Evolutionary conservation across 2,888 invertebrate genomes (phyloP), one percentile per base, ranked within the genome.

Genomic region (Chymomyza amoena): DNA sequence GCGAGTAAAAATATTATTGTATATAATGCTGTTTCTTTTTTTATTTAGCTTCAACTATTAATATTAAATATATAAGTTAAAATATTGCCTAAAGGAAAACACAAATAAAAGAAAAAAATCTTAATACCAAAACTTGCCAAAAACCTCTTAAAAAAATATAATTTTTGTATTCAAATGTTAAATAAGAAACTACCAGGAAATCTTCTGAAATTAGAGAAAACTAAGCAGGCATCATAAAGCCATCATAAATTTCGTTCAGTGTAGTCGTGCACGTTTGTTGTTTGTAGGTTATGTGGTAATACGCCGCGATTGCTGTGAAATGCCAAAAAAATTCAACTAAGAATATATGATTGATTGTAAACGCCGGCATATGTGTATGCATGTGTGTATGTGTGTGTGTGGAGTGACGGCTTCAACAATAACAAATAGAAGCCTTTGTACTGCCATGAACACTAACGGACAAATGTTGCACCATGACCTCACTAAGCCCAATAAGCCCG

Each of bases 391-490:
- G 39, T 39, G 13, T 45, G 13, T 45, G 39, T 45, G 36, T 1
- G 36, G 39, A 13, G 39, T 45, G 39, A 45, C 39, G 39, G 39
- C 39, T 45, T 45, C 39, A 45, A 45, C 39, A 45, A 75, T 73
- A 78, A 76, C 75, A 80, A 80, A 80, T 80, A 70, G 69, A 69
- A 63, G 66, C 61, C 64, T 74, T 70, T 73, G 72, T 76, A 76
- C 65, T 77, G 75, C 73, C 80, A 77, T 66, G 62, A 64, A 73
- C 86, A 85, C 76, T 83, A 78, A 76, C 76, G 80, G 72, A 84
- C 81, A 81, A 81, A 71, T 77, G 77, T 66, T 74, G 81, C 74
- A 74, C 68, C 68, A 36, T 79, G 84, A 72, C 70, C 39, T 4
- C 39, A 13, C 39, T 45, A 7, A 9, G 7, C 32, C 25, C 25